A percentile compares a stretch with the other conserved stretches of the same genome.
These are phyloP conservation scores for Psittacus erithacus DNA, from an alignment of 2,113 vertebrate genomes.

Conservation along the genomic window DNA sequence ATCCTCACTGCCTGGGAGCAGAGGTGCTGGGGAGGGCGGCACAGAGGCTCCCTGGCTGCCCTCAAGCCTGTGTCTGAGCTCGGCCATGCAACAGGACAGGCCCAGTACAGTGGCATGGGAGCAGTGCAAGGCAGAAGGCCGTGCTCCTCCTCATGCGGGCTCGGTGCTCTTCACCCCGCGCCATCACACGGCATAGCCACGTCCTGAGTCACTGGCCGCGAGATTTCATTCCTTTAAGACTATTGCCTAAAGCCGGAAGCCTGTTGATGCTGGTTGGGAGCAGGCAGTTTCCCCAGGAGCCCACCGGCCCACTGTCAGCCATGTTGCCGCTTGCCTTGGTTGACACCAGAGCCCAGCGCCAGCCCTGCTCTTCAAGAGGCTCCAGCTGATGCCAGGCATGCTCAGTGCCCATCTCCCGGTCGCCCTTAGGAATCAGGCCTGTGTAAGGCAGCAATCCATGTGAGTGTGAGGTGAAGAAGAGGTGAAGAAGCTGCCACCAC, in stretches of 20 bases:
- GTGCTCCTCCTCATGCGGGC: rapidly evolving
- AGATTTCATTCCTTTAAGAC: neutral
- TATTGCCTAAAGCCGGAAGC: neutral
- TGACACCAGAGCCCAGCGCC: neutral
- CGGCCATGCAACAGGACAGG: rapidly evolving
- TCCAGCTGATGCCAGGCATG: neutral
- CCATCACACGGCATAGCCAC: rapidly evolving
- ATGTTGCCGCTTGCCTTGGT: neutral
- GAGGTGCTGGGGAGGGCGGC: rapidly evolving
- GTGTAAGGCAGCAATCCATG: neutral
- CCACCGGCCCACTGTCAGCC: rapidly evolving
- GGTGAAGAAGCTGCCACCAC: neutral
- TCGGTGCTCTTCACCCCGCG: rapidly evolving
- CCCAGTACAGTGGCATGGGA: rapidly evolving
- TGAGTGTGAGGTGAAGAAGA: neutral
- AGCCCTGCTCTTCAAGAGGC: neutral
- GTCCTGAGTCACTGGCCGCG: rapidly evolving
- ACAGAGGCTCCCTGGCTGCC: neutral
- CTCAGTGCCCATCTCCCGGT: rapidly evolving
- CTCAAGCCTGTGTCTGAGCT: rapidly evolving
- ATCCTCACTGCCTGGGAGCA: rapidly evolving
- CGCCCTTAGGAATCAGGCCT: neutral
- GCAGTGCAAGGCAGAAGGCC: rapidly evolving
- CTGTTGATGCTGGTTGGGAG: neutral
- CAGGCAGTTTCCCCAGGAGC: neutral